Percentiles rank a stretch among this genome's conserved stretches.
Evolutionary conservation across 2,888 invertebrate genomes (phyloP).

Genomic region (Mythimna lalbum): DNA sequence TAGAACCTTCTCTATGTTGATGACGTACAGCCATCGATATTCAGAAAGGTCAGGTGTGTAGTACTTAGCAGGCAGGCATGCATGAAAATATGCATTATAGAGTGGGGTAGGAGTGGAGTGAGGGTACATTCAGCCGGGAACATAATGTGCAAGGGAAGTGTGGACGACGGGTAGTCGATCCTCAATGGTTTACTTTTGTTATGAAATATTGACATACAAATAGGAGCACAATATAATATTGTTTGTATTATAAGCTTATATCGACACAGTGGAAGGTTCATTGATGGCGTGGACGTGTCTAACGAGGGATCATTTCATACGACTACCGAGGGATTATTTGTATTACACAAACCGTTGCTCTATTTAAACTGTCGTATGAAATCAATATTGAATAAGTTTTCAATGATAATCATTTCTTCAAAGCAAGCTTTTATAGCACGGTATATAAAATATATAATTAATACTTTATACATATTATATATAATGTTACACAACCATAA

Average conservation of each 20-base stretch:
- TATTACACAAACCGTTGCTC: background rate
- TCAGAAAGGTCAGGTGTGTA: constrained; percentile 41
- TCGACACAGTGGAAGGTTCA: background rate
- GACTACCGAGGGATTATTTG: no score
- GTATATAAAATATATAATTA: no score
- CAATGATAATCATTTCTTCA: no score
- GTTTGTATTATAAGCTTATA: background rate
- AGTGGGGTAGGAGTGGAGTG: constrained; percentile 22
- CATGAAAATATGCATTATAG: constrained; percentile 52
- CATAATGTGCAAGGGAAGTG: background rate
- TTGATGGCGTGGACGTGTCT: constrained; percentile 18
- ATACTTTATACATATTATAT: no score
- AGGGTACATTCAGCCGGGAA: constrained; percentile 3
- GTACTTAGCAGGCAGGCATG: constrained; percentile 36
- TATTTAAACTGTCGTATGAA: background rate
- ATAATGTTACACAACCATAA: no score
- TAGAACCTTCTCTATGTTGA: constrained; percentile 11
- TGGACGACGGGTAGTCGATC: constrained; percentile 6
- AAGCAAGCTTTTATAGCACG: no score
- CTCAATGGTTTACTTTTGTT: constrained; percentile 3
- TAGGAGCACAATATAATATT: background rate
- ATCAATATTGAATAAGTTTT: no score
- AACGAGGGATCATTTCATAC: background rate
- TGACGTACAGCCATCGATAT: constrained; percentile 29
- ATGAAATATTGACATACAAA: constrained; percentile 1